Conservation (phyloP, 2,888 invertebrate genomes). For the Plebejus argus region DNA sequence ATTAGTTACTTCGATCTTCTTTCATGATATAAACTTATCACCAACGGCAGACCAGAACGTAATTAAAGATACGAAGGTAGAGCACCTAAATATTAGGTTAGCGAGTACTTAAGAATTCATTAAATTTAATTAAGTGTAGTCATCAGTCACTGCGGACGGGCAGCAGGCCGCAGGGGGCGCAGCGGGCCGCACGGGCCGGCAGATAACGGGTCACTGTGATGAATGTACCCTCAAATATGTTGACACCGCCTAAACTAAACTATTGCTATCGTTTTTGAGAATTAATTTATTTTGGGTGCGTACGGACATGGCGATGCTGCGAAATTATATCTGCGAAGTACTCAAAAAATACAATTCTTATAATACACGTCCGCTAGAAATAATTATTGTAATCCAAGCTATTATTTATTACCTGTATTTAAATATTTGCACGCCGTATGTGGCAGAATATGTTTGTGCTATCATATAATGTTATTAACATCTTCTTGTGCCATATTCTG, state of each 20-base stretch:
- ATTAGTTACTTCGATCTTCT: constrained; percentile 51
- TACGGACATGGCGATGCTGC: not conserved
- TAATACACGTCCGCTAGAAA: too few relatives aligned
- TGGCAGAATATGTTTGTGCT: too few relatives aligned
- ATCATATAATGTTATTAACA: too few relatives aligned
- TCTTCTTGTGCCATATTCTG: too few relatives aligned
- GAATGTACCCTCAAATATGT: constrained; percentile 77
- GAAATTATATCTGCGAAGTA: too few relatives aligned
- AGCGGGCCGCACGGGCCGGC: constrained; percentile 44
- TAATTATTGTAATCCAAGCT: too few relatives aligned
- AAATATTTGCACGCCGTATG: too few relatives aligned
- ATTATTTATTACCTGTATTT: too few relatives aligned
- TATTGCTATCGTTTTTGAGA: constrained; percentile 48
- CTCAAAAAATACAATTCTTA: too few relatives aligned
- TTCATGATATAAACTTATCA: not conserved
- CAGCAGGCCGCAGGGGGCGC: constrained; percentile 56
- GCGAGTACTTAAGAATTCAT: constrained; percentile 52
- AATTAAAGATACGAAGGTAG: constrained; percentile 12
- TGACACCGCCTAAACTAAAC: constrained; percentile 59
- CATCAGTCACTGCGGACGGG: constrained; percentile 74
- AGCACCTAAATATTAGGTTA: constrained; percentile 41
- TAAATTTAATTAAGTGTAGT: constrained; percentile 78
- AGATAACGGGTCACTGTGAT: constrained; percentile 79
- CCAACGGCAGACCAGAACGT: not conserved
- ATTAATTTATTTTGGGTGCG: not conserved